Evolutionary conservation across 2,888 invertebrate species (phyloP).

Genomic region (Eilema caniola): DNA sequence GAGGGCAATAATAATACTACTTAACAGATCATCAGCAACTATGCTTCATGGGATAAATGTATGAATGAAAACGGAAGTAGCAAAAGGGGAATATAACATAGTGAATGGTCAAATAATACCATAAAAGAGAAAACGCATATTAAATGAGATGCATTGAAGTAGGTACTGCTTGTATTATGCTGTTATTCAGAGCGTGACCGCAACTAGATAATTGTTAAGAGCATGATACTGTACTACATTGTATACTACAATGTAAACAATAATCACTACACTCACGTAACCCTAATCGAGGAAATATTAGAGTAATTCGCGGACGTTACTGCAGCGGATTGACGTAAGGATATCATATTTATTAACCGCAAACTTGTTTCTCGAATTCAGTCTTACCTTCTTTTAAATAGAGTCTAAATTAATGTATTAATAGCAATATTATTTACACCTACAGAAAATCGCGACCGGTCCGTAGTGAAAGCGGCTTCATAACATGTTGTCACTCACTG

Average conservation of each 20-base stretch:
- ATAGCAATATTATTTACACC: conserved; percentile 21
- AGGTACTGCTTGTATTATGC: not conserved
- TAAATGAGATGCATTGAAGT: not conserved
- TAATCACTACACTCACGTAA: conserved; percentile 22
- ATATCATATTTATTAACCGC: not conserved
- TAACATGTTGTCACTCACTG: conserved; percentile 34
- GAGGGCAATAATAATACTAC: not conserved
- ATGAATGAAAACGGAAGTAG: not conserved
- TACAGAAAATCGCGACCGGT: conserved; percentile 47
- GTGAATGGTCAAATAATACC: not conserved
- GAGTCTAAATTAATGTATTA: conserved; percentile 14
- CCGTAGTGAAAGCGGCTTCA: conserved; percentile 56
- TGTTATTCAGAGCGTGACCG: conserved; percentile 20
- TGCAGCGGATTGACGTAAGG: conserved; percentile 12
- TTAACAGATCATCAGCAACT: not conserved
- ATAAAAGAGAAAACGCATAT: not conserved
- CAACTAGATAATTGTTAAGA: conserved; percentile 13
- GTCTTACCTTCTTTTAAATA: conserved; percentile 15
- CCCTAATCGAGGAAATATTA: conserved; percentile 20
- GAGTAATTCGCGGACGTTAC: not conserved
- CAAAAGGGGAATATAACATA: not conserved
- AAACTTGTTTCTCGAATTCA: not conserved
- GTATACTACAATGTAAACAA: conserved; percentile 24
- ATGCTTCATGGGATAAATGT: not conserved
- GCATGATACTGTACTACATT: not conserved